Base-by-base conservation (phyloP, 2,797 vertebrate genomes). In the Peromyscus attwateri region DNA sequence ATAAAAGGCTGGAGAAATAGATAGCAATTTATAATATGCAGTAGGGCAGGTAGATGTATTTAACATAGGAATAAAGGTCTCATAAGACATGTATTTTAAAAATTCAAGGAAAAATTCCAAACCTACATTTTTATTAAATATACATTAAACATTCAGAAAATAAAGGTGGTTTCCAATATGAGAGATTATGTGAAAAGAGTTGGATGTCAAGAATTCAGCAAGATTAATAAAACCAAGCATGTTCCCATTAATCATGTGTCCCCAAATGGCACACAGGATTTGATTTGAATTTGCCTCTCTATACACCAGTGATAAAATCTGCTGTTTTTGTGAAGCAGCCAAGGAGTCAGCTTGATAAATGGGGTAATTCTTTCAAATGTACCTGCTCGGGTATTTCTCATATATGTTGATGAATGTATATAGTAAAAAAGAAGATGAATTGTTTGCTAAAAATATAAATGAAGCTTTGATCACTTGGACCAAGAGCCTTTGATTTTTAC, bases 311-410 rank as follows among this genome's bases (percentile, higher is more conserved):
- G 95, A 97, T 95, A 60, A 96, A 97, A 97, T 98, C 87, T 89
- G 52, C 70, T 87, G 94, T 97, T 98, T 98, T 95, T 98, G 97
- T 97, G 96, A 98, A 97, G 95, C 75, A 98, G 97, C 92, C 97
- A 98, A 98, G 96, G 79, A 98, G 98, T 98, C 97, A 98, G 17
- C 73, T 96, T 98, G 97, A 98, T 92, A 97, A 98, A 98, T 98
- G 89, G 62, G 85, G 75, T 97, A 96, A 96, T 2, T 2, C 94
- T 96, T 95, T 96, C 75, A 84, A 91, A 98, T 95, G 31, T 80
- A 98, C 90, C 89, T 97, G 94, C 34, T 0, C 2, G 96, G 23
- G 62, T 97, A 85, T 96, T 98, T 97, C 94, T 96, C 62, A 80
- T 37, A 0, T 0, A 27, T 85, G 19, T 17, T 97, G 95, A 95